Evolutionary conservation across 2,797 vertebrate species (phyloP), one percentile per base, ranked within the genome.

Genomic region (Pangasius macronema): DNA sequence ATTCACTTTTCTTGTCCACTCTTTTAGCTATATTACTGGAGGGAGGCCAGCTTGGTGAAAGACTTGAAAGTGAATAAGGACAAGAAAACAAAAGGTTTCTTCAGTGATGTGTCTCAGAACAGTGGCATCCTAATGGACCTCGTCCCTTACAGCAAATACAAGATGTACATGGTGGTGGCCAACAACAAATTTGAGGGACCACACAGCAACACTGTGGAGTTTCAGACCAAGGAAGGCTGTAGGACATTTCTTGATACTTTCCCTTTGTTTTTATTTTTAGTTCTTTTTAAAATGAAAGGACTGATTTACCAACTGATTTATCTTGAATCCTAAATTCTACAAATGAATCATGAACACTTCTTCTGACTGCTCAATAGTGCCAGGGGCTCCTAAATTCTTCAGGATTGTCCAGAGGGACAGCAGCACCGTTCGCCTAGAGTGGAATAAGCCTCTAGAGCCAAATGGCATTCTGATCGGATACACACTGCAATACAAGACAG

Each of bases 191-290:
- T 96, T 16, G 97, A 99, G 81, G 95, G 99, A 85, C 97, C 97
- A 36, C 95, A 94, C 89, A 99, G 97, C 93, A 97, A 97, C 80
- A 91, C 91, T 1, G 96, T 97, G 94, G 97, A 97, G 57, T 97
- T 99, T 93, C 95, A 94, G 90, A 99, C 97, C 87, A 97, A 96
- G 0, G 98, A 99, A 93, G 99, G 98, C 96, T 97, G 99, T 99
- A 96, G 49, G 94, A 83, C 86, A 6, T 16, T 53, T 59, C 36
- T 36, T 80, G 18, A n/a, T 42, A 16, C 13, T 75, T 20, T 49
- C 7, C 8, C 2, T 57, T 70, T 42, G 11, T 8, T 36, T 27
- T 49, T 16, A 2, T 53, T 49, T 85, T 80, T 16, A 0, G 53
- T 65, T 18, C 14, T 22, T 67, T 30, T 82, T 82, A 8, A 63